Base-by-base conservation (phyloP, 1,140 invertebrate genomes). In the Drosophila equinoxialis region DNA sequence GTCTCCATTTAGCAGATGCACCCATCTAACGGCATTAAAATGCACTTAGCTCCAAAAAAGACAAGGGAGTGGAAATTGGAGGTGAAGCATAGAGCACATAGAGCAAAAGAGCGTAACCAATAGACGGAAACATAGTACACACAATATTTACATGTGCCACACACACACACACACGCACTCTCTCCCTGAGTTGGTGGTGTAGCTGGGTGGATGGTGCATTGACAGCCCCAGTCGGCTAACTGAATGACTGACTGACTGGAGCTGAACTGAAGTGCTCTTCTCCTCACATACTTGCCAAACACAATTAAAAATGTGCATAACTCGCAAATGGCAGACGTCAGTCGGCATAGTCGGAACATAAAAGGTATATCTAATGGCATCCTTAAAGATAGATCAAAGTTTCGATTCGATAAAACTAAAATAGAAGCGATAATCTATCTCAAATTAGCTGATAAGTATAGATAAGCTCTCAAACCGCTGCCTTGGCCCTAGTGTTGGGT, bases 261-360 rank as follows among this genome's bases (percentile, higher is more conserved):
- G 26, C 26, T 26, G 74, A 39, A 11, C 37, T 39, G 2, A 73
- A 84, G 77, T 80, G 81, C 77, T 62, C 71, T 60, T 6, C 30
- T 30, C 30, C 39, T 62, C 71, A 78, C 82, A 78, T 79, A 78
- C 87, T 79, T 86, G 75, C 71, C 82, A 79, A 86, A 86, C 82
- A 82, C 82, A 86, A 86, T 86, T 86, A 87, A 87, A 87, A 86
- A 87, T 87, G 82, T 86, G 83, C 79, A 86, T 82, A 86, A 79
- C 79, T 86, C 67, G 83, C 59, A 73, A 23, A 59, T 61, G 51
- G 65, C 71, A 75, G 62, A 60, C 51, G 41, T 3, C 45, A 48
- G 6, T 23, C 2, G 10, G 10, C 45, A 51, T 20, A 51, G 17
- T 10, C 45, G 45, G 45, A 51, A 10, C 45, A 23, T 7, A 51